These are phyloP conservation scores for Eleginops maclovinus DNA, from an alignment of 2,113 vertebrate species.

Conservation along the genomic window DNA sequence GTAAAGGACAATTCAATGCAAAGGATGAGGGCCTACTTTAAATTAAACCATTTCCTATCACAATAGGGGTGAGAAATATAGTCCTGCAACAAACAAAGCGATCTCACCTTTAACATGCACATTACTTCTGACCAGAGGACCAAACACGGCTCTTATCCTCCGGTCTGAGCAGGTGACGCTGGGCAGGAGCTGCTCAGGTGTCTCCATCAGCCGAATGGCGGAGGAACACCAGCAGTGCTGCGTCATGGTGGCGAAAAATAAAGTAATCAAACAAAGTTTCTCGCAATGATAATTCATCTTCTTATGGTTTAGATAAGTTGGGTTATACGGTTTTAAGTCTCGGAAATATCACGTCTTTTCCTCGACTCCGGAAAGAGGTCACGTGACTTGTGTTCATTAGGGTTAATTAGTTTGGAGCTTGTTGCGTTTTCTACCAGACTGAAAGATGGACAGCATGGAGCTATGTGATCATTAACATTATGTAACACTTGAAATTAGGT, in stretches of 20 bases:
- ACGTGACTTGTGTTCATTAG: conserved; percentile 63
- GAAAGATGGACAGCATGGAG: too few relatives aligned
- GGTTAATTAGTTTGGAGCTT: conserved; percentile 51
- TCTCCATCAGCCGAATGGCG: background rate
- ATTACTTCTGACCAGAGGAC: conserved; percentile 52
- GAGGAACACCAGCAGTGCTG: conserved; percentile 17
- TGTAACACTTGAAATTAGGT: background rate
- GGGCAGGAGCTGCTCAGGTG: conserved; percentile 30
- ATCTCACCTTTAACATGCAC: conserved; percentile 65
- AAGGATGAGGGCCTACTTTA: too few relatives aligned
- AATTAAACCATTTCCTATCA: too few relatives aligned
- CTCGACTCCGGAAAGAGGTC: background rate
- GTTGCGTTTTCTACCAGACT: background rate
- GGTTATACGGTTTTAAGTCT: background rate
- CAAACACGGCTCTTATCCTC: conserved; percentile 49
- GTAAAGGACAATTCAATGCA: too few relatives aligned
- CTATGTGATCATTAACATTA: background rate
- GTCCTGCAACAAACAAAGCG: background rate
- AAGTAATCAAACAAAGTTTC: conserved; percentile 10
- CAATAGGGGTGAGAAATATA: background rate
- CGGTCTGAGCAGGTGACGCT: conserved; percentile 55
- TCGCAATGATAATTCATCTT: conserved; percentile 42
- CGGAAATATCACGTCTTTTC: background rate
- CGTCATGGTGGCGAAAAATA: conserved; percentile 11
- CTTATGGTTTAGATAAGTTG: background rate